phyloP scores from a whole-genome alignment of 2,888 invertebrate species.

The Empis livida region DNA sequence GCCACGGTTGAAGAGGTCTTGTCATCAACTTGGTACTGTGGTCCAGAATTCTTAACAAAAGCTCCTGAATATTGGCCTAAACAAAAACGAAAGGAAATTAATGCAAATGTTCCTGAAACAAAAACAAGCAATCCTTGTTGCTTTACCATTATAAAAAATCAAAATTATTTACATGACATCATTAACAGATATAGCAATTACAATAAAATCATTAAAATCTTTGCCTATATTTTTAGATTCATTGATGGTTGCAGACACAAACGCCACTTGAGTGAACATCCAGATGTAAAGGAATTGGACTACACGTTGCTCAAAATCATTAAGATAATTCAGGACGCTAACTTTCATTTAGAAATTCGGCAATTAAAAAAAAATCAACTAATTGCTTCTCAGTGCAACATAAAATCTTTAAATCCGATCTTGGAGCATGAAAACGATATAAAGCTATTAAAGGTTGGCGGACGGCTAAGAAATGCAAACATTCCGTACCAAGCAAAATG shows the following conservation, averaged over 20 bases:
- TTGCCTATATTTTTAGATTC: slow-evolving; percentile 5
- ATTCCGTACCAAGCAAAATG: neutral
- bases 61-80: neutral
- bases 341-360: neutral
- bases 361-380: neutral
- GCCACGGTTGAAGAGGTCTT: neutral
- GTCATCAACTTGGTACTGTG: neutral
- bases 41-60: slow-evolving; percentile 2
- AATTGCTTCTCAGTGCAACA: neutral
- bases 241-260: neutral
- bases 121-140: too few species aligned
- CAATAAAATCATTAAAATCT: slow-evolving; percentile 2
- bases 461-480: neutral
- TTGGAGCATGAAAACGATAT: neutral
- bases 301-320: neutral
- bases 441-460: neutral
- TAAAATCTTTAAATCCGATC: neutral
- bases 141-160: too few species aligned
- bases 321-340: neutral
- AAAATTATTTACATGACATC: too few species aligned
- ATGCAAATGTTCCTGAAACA: neutral
- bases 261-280: too few species aligned
- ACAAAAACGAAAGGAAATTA: too few species aligned
- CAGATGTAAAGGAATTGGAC: neutral
- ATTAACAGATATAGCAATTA: neutral